A percentile compares a stretch with the other conserved stretches of the same genome.
Conservation (phyloP, 2,797 vertebrate genomes). For the Parauchenoglanis ngamensis region DNA sequence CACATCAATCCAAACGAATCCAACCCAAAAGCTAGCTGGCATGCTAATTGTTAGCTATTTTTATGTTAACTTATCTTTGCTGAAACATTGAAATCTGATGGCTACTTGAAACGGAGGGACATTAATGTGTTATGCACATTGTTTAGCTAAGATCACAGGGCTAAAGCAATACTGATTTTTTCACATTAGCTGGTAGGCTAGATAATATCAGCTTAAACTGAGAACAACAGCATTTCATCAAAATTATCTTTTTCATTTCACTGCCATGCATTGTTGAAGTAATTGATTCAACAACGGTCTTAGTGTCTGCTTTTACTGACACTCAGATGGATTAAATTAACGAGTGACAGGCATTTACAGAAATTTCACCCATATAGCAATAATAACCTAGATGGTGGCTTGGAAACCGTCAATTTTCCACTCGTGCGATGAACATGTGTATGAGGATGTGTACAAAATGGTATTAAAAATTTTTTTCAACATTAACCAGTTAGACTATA, state of each 20-base stretch:
- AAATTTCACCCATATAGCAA: not conserved
- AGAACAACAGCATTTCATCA: not conserved
- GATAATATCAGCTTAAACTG: not conserved
- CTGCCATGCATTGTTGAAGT: not conserved
- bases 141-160: not conserved
- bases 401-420: not conserved
- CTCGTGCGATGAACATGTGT: not conserved
- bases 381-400: not conserved
- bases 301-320: not conserved
- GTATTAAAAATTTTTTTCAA: not conserved
- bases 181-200: not conserved
- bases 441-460: not conserved
- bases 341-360: not conserved
- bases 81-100: not conserved
- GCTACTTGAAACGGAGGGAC: not conserved
- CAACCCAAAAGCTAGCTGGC: not conserved
- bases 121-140: not conserved
- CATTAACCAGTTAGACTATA: not conserved
- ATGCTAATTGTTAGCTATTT: not conserved
- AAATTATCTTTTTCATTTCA: not conserved
- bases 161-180: not conserved
- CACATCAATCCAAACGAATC: not conserved
- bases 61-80: not conserved
- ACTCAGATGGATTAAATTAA: not conserved
- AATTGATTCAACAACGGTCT: not conserved